Evolutionary conservation across 64 coral and sea anemone species (phyloP), one percentile per base, ranked within the genome.

Genomic region (Catalaphyllia jardinei): DNA sequence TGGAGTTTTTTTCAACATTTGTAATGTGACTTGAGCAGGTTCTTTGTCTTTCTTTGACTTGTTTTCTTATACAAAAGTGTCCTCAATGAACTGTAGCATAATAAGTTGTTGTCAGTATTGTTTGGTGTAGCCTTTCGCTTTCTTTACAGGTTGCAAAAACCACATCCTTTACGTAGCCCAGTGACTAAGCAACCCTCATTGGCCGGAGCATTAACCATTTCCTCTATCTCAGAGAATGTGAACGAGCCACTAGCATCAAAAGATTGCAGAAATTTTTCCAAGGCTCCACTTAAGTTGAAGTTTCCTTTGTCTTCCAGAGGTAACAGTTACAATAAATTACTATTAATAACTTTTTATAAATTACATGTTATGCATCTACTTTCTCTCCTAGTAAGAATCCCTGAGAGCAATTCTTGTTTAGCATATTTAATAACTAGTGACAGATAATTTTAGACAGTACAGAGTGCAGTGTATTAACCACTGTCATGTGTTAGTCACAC

Each of bases 131-230:
- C 72, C 10, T 29, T 83, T 64, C 76, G 17, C 84, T 91, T 76
- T 77, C 78, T 33, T 72, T 42, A 24, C 78, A 96, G 94, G 49
- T 57, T 77, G n/a, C 88, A 90, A 67, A 96, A 96, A 61, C 94
- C 94, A 33, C 94, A 96, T 89, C 94, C 94, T 62, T 85, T 96
- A 73, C 87, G 88, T 42, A 96, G 94, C 39, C 94, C 94, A 31
- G 95, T 96, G 8, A 79, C 72, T 15, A 87, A 87, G 67, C 71
- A 92, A 31, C 72, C 95, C 0, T 62, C 95, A 6, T 42, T 96
- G 10, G 49, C 84, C 17, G 71, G 83, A 24, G 91, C 91, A 49
- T 86, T 82, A 31, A 84, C 91, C 13, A 73, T 96, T 29, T 83
- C 95, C 4, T 81, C 95, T 31, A 61, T 96, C 52, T 86, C 91